A percentile compares a stretch with the other conserved stretches of the same genome.
phyloP scores from a whole-genome alignment of 2,888 invertebrate species.

The Heliconius cydno region DNA sequence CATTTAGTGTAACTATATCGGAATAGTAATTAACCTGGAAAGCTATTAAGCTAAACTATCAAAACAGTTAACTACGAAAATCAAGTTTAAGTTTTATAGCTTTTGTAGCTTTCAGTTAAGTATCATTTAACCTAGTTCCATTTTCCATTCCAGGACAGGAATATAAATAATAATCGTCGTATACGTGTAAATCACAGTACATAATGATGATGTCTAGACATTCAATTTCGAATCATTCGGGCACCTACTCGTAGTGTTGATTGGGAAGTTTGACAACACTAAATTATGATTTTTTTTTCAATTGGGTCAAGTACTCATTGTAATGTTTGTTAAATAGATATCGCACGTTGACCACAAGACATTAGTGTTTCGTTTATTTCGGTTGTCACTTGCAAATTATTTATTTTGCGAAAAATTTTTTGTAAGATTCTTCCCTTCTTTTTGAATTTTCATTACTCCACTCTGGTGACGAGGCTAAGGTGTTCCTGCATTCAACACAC shows the following conservation, averaged over 20 bases:
- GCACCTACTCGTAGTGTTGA: slow-evolving; percentile 59
- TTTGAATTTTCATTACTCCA: too few relatives aligned
- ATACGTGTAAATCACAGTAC: slow-evolving; percentile 62
- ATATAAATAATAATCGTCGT: slow-evolving; percentile 51
- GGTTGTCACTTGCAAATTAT: slow-evolving; percentile 10
- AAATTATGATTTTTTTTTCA: slow-evolving; percentile 53
- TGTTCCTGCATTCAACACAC: too few relatives aligned
- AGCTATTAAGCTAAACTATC: slow-evolving; percentile 35
- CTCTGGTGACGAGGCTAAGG: too few relatives aligned
- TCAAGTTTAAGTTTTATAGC: slow-evolving; percentile 29
- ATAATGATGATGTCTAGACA: slow-evolving; percentile 71
- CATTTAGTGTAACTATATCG: not conserved
- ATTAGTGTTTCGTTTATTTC: slow-evolving; percentile 20
- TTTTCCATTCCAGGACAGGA: slow-evolving; percentile 49
- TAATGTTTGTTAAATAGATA: slow-evolving; percentile 48
- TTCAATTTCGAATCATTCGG: slow-evolving; percentile 65
- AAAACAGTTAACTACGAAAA: slow-evolving; percentile 32
- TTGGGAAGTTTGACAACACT: slow-evolving; percentile 55
- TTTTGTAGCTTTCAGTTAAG: slow-evolving; percentile 36
- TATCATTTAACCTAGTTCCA: slow-evolving; percentile 47
- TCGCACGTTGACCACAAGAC: not conserved
- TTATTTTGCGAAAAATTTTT: slow-evolving; percentile 18
- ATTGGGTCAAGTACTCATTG: slow-evolving; percentile 60
- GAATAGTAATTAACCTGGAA: slow-evolving; percentile 34
- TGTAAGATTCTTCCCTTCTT: slow-evolving; percentile 27